Conservation (phyloP, 2,113 vertebrate species). For the Alexandromys fortis region DNA sequence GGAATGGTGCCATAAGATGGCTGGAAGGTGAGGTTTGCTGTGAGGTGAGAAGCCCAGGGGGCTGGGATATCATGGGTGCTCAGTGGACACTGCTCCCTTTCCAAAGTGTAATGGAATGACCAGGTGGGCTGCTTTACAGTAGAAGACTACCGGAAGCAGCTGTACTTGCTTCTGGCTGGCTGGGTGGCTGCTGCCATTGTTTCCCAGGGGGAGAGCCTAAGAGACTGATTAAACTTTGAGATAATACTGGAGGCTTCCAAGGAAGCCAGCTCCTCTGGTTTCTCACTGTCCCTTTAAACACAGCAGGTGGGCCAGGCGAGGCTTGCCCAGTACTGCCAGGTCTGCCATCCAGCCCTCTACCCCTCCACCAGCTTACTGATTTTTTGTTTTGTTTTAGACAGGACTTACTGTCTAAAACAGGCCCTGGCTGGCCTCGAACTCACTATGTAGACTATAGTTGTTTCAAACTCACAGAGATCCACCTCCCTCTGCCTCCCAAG, state of each 20-base stretch:
- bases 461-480: too few relatives aligned
- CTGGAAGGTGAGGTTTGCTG: neutral
- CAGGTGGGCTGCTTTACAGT: neutral
- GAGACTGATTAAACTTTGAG: neutral
- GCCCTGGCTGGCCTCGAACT: neutral
- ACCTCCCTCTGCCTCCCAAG: too few relatives aligned
- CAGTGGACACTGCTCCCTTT: neutral
- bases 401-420: neutral
- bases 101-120: neutral
- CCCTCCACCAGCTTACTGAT: too few relatives aligned
- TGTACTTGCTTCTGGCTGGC: too few relatives aligned
- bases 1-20: neutral
- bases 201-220: neutral
- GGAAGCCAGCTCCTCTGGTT: neutral
- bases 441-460: neutral
- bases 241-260: neutral
- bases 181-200: too few relatives aligned
- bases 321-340: neutral
- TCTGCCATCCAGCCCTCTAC: neutral
- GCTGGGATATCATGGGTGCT: neutral
- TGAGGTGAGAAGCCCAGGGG: neutral
- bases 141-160: neutral
- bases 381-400: neutral
- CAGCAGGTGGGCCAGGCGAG: neutral
- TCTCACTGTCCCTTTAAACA: neutral